Evolutionary conservation across 2,888 invertebrate genomes (phyloP).

Genomic region (Epirrita christyi): DNA sequence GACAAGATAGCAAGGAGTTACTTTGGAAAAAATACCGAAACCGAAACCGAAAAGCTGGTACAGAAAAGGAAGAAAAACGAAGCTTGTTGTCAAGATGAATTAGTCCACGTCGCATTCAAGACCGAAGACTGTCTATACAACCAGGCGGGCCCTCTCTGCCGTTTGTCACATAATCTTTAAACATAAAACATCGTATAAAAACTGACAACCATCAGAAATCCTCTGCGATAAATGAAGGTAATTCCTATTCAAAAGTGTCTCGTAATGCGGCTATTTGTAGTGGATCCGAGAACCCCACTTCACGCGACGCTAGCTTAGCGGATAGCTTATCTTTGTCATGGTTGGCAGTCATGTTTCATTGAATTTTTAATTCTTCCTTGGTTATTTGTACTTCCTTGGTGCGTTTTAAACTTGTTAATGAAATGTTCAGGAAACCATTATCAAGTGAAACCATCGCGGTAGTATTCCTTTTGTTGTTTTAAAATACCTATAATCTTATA

Average conservation of each 20-base stretch:
- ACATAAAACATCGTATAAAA: slow-evolving; percentile 14
- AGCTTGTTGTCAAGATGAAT: no score
- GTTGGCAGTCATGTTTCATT: slow-evolving; percentile 25
- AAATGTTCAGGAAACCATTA: neutral
- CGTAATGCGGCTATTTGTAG: slow-evolving; percentile 34
- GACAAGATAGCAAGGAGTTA: slow-evolving; percentile 2
- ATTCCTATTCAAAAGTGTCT: slow-evolving; percentile 27
- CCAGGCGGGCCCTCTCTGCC: neutral
- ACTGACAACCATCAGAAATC: slow-evolving; percentile 17
- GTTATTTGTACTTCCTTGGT: slow-evolving; percentile 13
- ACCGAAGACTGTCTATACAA: no score
- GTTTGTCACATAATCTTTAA: slow-evolving; percentile 1
- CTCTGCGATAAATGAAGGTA: slow-evolving; percentile 22
- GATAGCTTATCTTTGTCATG: slow-evolving; percentile 29
- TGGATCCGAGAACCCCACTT: slow-evolving; percentile 22
- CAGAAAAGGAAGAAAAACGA: neutral
- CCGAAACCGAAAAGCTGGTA: neutral
- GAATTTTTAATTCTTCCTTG: slow-evolving; percentile 13
- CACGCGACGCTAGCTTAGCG: slow-evolving; percentile 23
- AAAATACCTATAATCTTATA: no score
- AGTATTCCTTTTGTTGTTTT: no score
- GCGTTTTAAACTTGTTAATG: neutral
- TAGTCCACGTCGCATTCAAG: no score
- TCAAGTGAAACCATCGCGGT: neutral
- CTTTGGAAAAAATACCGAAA: neutral